These are phyloP conservation scores for Nymphicus hollandicus DNA, from an alignment of 2,113 vertebrate genomes.

Conservation along the genomic window DNA sequence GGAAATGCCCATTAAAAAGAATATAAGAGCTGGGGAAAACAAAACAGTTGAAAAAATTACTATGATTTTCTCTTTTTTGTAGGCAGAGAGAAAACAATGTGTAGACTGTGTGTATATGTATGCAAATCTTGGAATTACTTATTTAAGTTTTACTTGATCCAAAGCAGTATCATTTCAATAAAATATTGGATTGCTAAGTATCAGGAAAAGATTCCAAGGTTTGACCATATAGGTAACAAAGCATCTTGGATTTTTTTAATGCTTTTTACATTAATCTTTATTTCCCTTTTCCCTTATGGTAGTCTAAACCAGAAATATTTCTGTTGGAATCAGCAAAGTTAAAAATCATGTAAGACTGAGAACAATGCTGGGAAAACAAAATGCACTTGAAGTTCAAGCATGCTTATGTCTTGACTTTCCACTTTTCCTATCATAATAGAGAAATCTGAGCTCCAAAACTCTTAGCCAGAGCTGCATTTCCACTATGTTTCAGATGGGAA, in stretches of 20 bases:
- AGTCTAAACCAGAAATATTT: neutral
- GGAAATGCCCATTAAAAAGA: neutral
- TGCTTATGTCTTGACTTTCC: neutral
- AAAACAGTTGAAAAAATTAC: neutral
- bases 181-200: neutral
- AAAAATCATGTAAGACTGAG: neutral
- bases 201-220: neutral
- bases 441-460: neutral
- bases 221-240: neutral
- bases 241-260: neutral
- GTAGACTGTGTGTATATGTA: neutral
- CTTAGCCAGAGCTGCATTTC: neutral
- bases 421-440: neutral
- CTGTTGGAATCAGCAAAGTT: neutral
- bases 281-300: neutral
- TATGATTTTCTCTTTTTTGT: neutral
- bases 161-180: neutral
- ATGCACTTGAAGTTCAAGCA: neutral
- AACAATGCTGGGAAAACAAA: neutral
- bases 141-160: neutral
- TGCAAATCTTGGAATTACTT: neutral
- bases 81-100: neutral
- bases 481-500: neutral
- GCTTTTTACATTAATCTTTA: neutral
- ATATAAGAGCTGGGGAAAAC: neutral